Percentiles rank a stretch among this genome's conserved stretches.
Evolutionary conservation across 1,140 invertebrate genomes (phyloP).

Genomic region (Chelonus insularis): DNA sequence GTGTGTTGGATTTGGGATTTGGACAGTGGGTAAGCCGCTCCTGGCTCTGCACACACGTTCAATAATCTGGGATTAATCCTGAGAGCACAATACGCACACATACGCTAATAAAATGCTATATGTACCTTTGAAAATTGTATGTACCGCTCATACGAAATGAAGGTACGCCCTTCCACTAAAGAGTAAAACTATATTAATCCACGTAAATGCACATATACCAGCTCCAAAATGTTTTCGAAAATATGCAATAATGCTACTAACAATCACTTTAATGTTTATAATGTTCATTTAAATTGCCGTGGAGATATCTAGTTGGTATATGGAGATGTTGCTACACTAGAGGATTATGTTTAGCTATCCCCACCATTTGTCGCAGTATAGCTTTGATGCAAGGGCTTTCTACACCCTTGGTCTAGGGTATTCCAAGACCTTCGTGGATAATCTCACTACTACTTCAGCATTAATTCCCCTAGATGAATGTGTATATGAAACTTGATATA

Average conservation of each 20-base stretch:
- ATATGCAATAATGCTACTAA: no score
- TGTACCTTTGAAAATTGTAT: no score
- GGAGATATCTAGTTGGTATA: no score
- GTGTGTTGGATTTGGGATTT: constrained; percentile 58
- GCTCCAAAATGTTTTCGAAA: no score
- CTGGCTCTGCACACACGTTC: constrained; percentile 39
- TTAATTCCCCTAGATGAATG: no score
- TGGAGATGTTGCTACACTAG: background rate
- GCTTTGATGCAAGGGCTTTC: background rate
- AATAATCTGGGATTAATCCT: constrained; percentile 58
- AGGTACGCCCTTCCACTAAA: no score
- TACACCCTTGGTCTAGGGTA: background rate
- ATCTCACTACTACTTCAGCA: constrained; percentile 53
- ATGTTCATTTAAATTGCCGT: no score
- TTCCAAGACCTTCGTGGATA: constrained; percentile 48
- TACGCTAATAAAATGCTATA: constrained; percentile 13
- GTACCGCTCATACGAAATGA: no score
- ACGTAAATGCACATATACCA: no score
- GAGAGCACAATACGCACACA: constrained; percentile 33
- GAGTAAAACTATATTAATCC: no score
- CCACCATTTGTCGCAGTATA: background rate
- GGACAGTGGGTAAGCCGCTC: constrained; percentile 39
- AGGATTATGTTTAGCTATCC: background rate
- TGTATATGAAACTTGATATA: no score
- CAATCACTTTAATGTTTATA: no score